Conservation (phyloP, 2,888 invertebrate species). For the Agriopis leucophaearia region DNA sequence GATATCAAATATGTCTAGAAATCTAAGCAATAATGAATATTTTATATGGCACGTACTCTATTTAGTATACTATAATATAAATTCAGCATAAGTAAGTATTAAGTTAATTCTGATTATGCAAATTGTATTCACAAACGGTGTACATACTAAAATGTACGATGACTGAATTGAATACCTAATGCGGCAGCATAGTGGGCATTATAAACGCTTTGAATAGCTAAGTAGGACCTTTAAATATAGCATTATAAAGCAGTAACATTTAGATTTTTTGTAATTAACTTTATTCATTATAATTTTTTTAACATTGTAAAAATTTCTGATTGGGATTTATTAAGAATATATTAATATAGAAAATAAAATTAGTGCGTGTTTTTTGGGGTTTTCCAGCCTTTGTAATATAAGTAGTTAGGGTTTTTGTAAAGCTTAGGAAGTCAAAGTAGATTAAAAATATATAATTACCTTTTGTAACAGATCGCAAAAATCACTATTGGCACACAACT, state of each 20-base stretch:
- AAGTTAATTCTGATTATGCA: constrained; percentile 19
- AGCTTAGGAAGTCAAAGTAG: neutral
- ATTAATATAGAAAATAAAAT: too few species aligned
- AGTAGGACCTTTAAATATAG: constrained; percentile 23
- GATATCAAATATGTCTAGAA: neutral
- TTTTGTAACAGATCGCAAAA: neutral
- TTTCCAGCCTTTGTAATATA: too few species aligned
- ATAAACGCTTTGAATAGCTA: constrained; percentile 28
- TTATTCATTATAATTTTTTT: too few species aligned
- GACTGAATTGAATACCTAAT: constrained; percentile 40
- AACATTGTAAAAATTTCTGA: too few species aligned
- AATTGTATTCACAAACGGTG: constrained; percentile 30
- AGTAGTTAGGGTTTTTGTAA: neutral
- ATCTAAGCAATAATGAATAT: neutral
- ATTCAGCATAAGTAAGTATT: neutral
- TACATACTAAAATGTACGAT: constrained; percentile 35
- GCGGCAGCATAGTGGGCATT: constrained; percentile 28
- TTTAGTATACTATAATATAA: neutral
- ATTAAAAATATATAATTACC: constrained; percentile 1
- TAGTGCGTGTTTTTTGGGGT: too few species aligned
- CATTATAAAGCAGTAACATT: neutral
- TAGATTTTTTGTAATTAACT: neutral
- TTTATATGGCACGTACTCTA: neutral
- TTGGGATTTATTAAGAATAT: too few species aligned
- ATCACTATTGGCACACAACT: constrained; percentile 14